Conservation (phyloP, 2,113 vertebrate species). For the Microcebus griseorufus region DNA sequence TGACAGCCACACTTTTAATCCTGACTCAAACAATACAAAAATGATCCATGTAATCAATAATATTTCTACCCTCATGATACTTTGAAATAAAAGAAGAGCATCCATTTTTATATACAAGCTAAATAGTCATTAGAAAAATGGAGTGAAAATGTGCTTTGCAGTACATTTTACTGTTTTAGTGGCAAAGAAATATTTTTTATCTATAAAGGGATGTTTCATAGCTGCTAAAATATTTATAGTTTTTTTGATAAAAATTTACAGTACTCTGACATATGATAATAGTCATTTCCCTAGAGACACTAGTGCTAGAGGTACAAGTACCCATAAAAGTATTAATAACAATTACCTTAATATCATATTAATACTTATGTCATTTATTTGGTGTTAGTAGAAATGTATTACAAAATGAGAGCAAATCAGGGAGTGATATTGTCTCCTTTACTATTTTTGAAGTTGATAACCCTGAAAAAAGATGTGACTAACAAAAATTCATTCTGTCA, state of each 20-base stretch:
- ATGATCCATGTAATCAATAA: no score
- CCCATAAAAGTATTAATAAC: not conserved
- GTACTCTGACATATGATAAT: not conserved
- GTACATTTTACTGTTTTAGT: constrained; percentile 11
- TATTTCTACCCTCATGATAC: no score
- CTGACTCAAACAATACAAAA: no score
- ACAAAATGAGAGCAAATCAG: not conserved
- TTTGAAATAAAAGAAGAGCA: no score
- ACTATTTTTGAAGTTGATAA: not conserved
- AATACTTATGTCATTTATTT: not conserved
- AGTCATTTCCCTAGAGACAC: not conserved
- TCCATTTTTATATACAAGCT: constrained; percentile 48
- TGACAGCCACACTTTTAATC: no score
- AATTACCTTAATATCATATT: not conserved
- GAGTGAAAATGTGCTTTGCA: constrained; percentile 50
- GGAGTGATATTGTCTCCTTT: not conserved
- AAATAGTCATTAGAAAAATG: not conserved
- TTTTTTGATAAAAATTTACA: constrained; percentile 23
- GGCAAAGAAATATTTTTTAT: constrained; percentile 16
- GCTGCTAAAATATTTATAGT: not conserved
- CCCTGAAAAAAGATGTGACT: not conserved
- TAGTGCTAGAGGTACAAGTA: not conserved
- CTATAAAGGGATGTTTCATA: constrained; percentile 44
- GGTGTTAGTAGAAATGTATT: not conserved
- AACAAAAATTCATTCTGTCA: not conserved